Evolutionary conservation across 1,140 invertebrate species (phyloP).

Genomic region (Carposina sasakii): DNA sequence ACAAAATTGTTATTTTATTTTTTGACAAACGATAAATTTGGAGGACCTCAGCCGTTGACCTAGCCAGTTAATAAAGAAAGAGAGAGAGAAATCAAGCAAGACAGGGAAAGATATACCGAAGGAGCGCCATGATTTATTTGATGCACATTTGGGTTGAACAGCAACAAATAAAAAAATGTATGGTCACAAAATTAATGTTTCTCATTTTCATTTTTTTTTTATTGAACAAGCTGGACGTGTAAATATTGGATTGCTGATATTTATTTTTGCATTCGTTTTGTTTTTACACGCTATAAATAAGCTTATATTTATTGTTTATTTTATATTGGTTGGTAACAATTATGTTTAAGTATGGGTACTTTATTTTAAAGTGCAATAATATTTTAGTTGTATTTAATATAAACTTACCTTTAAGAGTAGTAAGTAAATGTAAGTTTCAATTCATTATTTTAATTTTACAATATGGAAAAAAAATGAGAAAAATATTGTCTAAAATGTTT

Average conservation of each 20-base stretch:
- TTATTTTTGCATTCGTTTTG: no score
- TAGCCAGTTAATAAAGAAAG: slow-evolving; percentile 53
- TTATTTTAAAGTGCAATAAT: no score
- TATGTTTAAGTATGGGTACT: no score
- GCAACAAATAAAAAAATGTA: slow-evolving; percentile 67
- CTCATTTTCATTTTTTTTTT: slow-evolving; percentile 18
- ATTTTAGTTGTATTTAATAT: no score
- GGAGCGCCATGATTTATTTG: slow-evolving; percentile 67
- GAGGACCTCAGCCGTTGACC: slow-evolving; percentile 45
- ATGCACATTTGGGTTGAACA: slow-evolving; percentile 71
- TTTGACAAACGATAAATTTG: slow-evolving; percentile 41
- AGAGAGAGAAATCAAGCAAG: slow-evolving; percentile 50
- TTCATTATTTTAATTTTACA: background rate
- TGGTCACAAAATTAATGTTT: slow-evolving; percentile 49
- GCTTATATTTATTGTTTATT: no score
- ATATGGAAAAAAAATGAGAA: slow-evolving; percentile 26
- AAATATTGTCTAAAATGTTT: slow-evolving; percentile 58
- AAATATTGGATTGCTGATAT: no score
- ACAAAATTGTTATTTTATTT: slow-evolving; percentile 42
- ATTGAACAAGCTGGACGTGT: no score
- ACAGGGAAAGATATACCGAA: slow-evolving; percentile 53
- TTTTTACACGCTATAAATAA: no score
- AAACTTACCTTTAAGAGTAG: no score
- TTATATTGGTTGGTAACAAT: no score
- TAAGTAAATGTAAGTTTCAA: background rate